Base-by-base conservation (phyloP, 2,113 vertebrate species). In the Sapajus apella region DNA sequence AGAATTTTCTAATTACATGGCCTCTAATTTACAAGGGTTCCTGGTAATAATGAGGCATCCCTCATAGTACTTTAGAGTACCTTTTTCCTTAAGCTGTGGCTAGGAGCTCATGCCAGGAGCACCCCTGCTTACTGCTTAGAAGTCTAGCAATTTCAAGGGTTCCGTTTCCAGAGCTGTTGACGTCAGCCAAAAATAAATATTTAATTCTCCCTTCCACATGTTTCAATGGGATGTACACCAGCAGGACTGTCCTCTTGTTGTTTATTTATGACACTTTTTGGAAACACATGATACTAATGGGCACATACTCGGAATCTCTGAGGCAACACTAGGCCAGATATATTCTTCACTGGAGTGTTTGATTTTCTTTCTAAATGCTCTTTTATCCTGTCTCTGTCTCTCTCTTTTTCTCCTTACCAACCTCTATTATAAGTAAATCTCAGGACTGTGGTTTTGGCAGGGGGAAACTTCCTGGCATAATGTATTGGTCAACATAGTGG, bases 251-350 rank as follows among this genome's bases (percentile, higher is more conserved):
- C 16, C 27, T 37, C 32, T 43, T 77, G 64, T 84, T 94, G 32
- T 32, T 40, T 79, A 80, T 85, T 79, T 95, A 66, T 93, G 93
- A 76, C 23, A 40, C 86, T 87, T 81, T 58, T 86, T 92, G n/a
- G 86, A 91, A 96, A 87, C 40, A 18, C 17, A 2, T 5, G 47
- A n/a, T 61, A 23, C 27, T 64, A 83, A 43, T 45, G 58, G 61
- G 37, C 77, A 27, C 47, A 20, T 3, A 7, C 58, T 47, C 16
- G 18, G 30, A 40, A 45, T 45, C 45, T 37, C 2, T 20, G 61
- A 16, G 47, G 23, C 16, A 77, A 2, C 4, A 1, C 30, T 68
- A 18, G 70, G 68, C 32, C 32, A 16, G 81, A 11, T n/a, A 20
- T 6, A 37, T 37, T 91, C 55, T 84, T 61, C 43, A 27, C 18